Evolutionary conservation across 2,113 vertebrate genomes (phyloP).

Genomic region (Picathartes gymnocephalus): DNA sequence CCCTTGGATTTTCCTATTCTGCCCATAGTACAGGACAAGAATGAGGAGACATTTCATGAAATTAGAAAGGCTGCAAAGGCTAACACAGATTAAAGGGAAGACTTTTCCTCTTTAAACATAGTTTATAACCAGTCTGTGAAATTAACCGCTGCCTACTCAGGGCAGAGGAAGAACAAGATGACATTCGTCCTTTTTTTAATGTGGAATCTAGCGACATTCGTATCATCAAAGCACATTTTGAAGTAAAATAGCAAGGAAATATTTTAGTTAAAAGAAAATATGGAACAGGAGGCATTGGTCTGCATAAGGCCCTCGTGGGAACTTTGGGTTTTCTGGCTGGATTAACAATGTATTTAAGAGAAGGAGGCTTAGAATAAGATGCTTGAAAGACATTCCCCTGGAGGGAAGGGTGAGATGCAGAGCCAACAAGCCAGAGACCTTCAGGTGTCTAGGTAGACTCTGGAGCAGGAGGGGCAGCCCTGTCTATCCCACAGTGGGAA

Average conservation of each 20-base stretch:
- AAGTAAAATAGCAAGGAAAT: background rate
- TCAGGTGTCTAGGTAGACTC: background rate
- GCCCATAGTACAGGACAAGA: slow-evolving; percentile 25
- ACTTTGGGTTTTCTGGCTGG: background rate
- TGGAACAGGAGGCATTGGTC: background rate
- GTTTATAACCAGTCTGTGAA: slow-evolving; percentile 56
- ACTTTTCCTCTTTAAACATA: slow-evolving; percentile 37
- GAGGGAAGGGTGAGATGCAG: background rate
- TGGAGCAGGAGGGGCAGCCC: background rate
- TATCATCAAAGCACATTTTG: background rate
- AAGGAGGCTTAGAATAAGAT: background rate
- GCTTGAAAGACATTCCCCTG: background rate
- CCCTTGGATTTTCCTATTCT: slow-evolving; percentile 60
- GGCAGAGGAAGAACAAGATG: background rate
- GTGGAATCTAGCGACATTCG: background rate
- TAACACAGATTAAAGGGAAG: slow-evolving; percentile 59
- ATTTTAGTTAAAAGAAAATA: background rate
- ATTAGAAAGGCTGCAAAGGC: slow-evolving; percentile 62
- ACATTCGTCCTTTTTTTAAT: background rate
- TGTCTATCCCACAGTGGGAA: background rate
- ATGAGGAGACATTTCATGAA: slow-evolving; percentile 41
- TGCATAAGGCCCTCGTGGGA: background rate
- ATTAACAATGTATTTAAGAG: background rate
- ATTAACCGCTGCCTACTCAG: slow-evolving; percentile 45
- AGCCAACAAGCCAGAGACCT: background rate